These are phyloP conservation scores for Agonopterix subpropinquella DNA, from an alignment of 2,888 invertebrate genomes.

Conservation along the genomic window DNA sequence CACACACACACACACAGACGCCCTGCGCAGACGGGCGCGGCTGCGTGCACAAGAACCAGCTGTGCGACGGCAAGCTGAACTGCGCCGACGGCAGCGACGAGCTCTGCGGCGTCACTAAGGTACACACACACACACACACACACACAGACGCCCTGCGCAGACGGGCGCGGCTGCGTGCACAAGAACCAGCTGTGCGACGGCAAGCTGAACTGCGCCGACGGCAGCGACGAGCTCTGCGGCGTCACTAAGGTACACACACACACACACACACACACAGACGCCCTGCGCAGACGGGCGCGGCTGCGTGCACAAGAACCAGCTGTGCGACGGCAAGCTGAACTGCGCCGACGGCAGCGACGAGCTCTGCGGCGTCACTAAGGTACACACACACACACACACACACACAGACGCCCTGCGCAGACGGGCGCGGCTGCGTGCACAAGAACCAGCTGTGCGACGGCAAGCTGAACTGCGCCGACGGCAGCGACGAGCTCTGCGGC, in stretches of 20 bases:
- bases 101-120: conserved; percentile 37
- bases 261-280: too few species aligned
- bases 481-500: conserved; percentile 81
- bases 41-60: conserved; percentile 80
- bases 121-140: too few species aligned
- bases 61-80: conserved; percentile 83
- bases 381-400: too few species aligned
- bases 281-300: conserved; percentile 77
- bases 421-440: conserved; percentile 79
- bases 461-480: conserved; percentile 78
- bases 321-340: conserved; percentile 83
- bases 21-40: conserved; percentile 77
- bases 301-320: conserved; percentile 80
- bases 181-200: conserved; percentile 85
- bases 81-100: conserved; percentile 87
- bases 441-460: conserved; percentile 85
- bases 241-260: neutral
- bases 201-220: conserved; percentile 78
- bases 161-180: conserved; percentile 79
- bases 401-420: conserved; percentile 78
- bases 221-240: conserved; percentile 81
- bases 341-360: conserved; percentile 87
- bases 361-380: conserved; percentile 37
- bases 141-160: conserved; percentile 78
- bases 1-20: too few species aligned